phyloP scores from a whole-genome alignment of 2,888 invertebrate species.

The Acleris literana region DNA sequence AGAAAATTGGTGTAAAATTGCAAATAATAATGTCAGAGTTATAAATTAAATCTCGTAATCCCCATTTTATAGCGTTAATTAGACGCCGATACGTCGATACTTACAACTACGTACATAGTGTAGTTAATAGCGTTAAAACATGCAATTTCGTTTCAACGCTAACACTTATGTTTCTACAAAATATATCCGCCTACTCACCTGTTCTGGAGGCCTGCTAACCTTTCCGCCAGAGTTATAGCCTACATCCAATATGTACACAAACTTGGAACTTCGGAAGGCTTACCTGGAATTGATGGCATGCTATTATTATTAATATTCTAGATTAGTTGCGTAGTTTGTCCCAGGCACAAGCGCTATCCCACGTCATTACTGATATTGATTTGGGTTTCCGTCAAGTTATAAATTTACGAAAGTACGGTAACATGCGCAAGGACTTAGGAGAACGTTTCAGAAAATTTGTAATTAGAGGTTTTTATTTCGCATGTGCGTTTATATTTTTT shows the following conservation, averaged over 20 bases:
- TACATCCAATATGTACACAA: conserved; percentile 35
- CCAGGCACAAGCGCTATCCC: conserved; percentile 2
- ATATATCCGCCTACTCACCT: conserved; percentile 2
- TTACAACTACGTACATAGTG: no score
- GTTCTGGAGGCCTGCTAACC: conserved; percentile 8
- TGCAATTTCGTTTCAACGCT: neutral
- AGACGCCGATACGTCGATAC: no score
- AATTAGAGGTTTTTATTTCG: no score
- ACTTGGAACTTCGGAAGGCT: conserved; percentile 34
- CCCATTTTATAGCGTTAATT: no score
- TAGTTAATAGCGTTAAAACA: no score
- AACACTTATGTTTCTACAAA: neutral
- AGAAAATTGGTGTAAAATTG: no score
- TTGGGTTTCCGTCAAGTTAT: neutral
- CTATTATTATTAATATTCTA: conserved; percentile 36
- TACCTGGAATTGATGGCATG: conserved; percentile 34
- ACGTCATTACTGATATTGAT: conserved; percentile 22
- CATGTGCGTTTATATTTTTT: no score
- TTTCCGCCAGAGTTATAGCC: conserved; percentile 29
- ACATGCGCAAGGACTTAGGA: no score
- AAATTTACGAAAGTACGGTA: neutral
- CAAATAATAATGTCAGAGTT: neutral
- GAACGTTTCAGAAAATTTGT: no score
- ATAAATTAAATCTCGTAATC: neutral
- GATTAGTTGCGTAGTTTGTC: conserved; percentile 29